phyloP scores from a whole-genome alignment of 2,888 invertebrate species.

The Cephalotes varians region DNA sequence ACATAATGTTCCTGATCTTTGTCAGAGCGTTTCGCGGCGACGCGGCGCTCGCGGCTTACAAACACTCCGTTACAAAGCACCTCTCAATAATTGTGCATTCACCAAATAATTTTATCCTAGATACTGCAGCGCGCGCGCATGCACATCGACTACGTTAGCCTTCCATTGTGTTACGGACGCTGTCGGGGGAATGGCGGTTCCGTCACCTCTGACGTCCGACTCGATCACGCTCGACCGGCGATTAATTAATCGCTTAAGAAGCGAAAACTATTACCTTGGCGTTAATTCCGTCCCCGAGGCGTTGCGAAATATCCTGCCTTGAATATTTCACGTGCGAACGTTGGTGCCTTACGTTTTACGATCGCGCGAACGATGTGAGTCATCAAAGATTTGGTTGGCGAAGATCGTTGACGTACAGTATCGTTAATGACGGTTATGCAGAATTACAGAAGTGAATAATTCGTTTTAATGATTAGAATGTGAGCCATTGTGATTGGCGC shows the following conservation, averaged over 20 bases:
- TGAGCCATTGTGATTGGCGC: slow-evolving; percentile 16
- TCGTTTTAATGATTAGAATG: slow-evolving; percentile 40
- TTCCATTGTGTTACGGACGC: slow-evolving; percentile 60
- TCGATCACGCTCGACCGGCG: slow-evolving; percentile 65
- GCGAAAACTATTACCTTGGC: slow-evolving; percentile 41
- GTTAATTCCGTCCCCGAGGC: not conserved
- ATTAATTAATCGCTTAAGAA: slow-evolving; percentile 73
- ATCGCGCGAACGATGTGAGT: not conserved
- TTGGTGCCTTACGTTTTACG: not conserved
- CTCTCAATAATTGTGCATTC: slow-evolving; percentile 75
- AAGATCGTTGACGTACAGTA: not conserved
- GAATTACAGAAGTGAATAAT: slow-evolving; percentile 26
- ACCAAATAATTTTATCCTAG: slow-evolving; percentile 75
- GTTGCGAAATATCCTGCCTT: not conserved
- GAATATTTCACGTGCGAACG: not conserved
- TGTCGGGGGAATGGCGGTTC: slow-evolving; percentile 43
- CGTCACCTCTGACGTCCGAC: slow-evolving; percentile 55
- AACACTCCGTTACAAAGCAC: slow-evolving; percentile 71
- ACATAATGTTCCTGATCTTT: slow-evolving; percentile 58
- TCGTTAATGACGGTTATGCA: slow-evolving; percentile 6
- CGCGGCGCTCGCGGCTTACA: slow-evolving; percentile 67
- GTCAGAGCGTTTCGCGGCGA: slow-evolving; percentile 38
- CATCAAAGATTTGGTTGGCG: not conserved
- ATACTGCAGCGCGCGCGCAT: slow-evolving; percentile 29
- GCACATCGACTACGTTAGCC: slow-evolving; percentile 23